Conservation (phyloP, 2,113 vertebrate species). For the Oreamnos americanus region DNA sequence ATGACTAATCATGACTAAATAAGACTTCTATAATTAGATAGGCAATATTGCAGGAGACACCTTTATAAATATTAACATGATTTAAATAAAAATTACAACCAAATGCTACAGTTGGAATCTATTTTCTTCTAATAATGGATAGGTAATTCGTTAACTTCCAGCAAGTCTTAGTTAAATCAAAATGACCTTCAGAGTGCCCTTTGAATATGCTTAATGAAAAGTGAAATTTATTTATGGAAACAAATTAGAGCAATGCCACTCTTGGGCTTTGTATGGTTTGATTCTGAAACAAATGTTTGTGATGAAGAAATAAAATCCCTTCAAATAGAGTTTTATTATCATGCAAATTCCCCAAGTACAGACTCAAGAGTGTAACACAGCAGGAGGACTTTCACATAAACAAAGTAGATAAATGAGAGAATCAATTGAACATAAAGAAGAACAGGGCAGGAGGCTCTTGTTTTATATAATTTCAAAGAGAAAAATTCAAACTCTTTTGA, state of each 20-base stretch:
- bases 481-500: background rate
- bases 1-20: background rate
- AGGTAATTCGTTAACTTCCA: background rate
- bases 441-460: background rate
- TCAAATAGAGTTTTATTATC: conserved; percentile 55
- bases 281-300: conserved; percentile 49
- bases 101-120: background rate
- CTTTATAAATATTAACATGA: conserved; percentile 15
- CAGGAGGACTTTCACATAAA: background rate
- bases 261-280: conserved; percentile 32
- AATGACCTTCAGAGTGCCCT: conserved; percentile 14
- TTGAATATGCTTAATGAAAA: background rate
- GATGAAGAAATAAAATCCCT: conserved; percentile 20
- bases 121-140: background rate
- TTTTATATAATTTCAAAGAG: background rate
- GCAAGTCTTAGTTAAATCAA: background rate
- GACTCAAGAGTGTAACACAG: background rate
- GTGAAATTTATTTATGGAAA: conserved; percentile 45
- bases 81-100: background rate
- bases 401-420: background rate
- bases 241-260: conserved; percentile 22
- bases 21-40: background rate
- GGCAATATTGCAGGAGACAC: background rate
- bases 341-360: conserved; percentile 44
- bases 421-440: background rate